phyloP scores from a whole-genome alignment of 1,140 invertebrate species.

The Periplaneta americana region DNA sequence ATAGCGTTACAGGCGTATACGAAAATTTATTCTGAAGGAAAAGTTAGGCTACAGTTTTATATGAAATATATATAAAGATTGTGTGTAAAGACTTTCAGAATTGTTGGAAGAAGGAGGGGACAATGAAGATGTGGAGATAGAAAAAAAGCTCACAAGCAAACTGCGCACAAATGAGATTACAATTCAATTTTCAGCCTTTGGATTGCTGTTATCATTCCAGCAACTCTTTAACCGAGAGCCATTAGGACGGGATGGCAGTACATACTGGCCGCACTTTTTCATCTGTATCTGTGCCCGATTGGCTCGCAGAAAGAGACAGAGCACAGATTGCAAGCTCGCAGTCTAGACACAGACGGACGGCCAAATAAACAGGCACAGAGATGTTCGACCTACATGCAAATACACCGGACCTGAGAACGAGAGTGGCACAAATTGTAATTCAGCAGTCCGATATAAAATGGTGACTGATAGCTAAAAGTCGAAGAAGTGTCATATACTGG shows the following conservation, averaged over 20 bases:
- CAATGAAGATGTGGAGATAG: background rate
- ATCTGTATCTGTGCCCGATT: background rate
- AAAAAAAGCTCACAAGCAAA: background rate
- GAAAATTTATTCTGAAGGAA: background rate
- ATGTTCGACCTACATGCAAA: too few species aligned
- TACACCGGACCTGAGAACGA: too few species aligned
- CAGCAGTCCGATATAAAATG: too few species aligned
- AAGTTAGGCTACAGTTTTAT: background rate
- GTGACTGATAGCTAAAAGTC: too few species aligned
- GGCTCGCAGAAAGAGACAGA: background rate
- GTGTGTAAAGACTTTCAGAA: background rate
- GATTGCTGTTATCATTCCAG: background rate
- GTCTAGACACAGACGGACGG: too few species aligned
- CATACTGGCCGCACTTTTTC: background rate
- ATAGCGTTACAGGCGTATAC: background rate
- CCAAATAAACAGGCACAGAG: too few species aligned
- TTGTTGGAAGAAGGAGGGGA: too few species aligned
- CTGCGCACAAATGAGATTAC: background rate
- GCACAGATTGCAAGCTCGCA: background rate
- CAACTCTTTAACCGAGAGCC: background rate
- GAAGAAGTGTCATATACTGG: too few species aligned
- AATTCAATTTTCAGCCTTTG: background rate
- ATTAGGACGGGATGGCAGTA: background rate
- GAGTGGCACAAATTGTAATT: too few species aligned
- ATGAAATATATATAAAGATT: background rate